Evolutionary conservation across 2,113 vertebrate genomes (phyloP), one percentile per base, ranked within the genome.

Genomic region (Cochlearius cochlearius): DNA sequence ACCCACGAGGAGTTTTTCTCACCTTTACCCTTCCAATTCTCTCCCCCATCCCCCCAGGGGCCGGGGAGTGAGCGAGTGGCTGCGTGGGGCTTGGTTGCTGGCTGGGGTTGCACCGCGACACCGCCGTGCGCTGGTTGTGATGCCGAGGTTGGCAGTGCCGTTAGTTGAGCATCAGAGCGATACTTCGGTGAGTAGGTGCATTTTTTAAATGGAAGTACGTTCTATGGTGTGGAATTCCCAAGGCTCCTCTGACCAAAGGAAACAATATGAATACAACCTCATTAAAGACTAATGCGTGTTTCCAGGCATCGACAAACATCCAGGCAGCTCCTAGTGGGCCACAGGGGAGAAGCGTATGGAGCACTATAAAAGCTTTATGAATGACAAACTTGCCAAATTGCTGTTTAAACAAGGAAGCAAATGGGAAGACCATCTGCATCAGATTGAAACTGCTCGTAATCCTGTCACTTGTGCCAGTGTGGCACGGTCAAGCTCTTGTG

Each of bases 381-480:
- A 83, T 71, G 59, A 74, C 95, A 97, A 85, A 87, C 92, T 89
- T 92, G 95, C 94, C 96, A 96, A 95, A 94, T 85, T 88, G 93
- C 95, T 97, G 47, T 76, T 97, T 94, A 93, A 97, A 95, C 94
- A 94, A 95, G 90, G 90, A 94, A 97, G 88, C 92, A 97, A 97
- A 97, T 93, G 86, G 93, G 90, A 89, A 93, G 93, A 94, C 95
- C 96, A 96, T 97, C 96, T 97, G 96, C 94, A 85, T 93, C 93
- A 30, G 86, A 96, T 84, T 75, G 95, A 91, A 97, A 89, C 78
- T 59, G 85, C 94, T 94, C 79, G 56, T 93, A 93, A 92, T 82
- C 77, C 90, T 94, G 95, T 92, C 87, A 79, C 88, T 95, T 26
- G 39, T 76, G 92, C 92, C 95, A 93, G 71, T 11, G 2, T 27